Evolutionary conservation across 2,113 vertebrate species (phyloP), one percentile per base, ranked within the genome.

Genomic region (Tragulus kanchil): DNA sequence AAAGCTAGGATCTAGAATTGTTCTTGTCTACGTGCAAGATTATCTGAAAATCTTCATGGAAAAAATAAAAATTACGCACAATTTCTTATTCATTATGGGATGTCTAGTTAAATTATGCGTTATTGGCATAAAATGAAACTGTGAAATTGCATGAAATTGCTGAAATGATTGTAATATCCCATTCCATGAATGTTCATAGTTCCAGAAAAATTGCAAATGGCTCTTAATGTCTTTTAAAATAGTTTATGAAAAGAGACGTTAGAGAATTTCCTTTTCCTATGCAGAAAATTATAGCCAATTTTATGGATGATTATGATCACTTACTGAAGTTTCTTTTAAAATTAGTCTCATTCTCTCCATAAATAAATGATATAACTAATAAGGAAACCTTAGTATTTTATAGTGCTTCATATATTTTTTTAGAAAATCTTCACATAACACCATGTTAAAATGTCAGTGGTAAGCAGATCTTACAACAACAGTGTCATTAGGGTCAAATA

Each of bases 161-260:
- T 78, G 56, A 93, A 71, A 61, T 96, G 85, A 93, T 84, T 93
- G 12, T 85, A 77, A 56, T 95, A 0, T 88, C 83, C 23, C 59
- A 92, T 92, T 95, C 58, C 19, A 31, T 89, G 64, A 94, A 92
- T 92, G 88, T 81, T 92, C 50, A 56, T 89, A 65, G 56, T 93
- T 67, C 69, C 58, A 83, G 45, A 94, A 96, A 85, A 94, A 64
- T 61, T 95, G 62, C n/a, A 93, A 73, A 87, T 90, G 36, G 42
- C 48, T 93, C 86, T 56, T 90, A 59, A 69, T 95, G 50, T 93
- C 54, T 95, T 90, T 90, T 93, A 90, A 84, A 92, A 87, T 92
- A 90, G 62, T 84, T 86, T 79, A 58, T 96, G 58, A 81, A 83
- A 94, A 93, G 64, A 91, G 56, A 82, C 26, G 6, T 82, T 62